Percentiles rank a stretch among this genome's conserved stretches.
phyloP scores from a whole-genome alignment of 2,888 invertebrate species.

The Epistrophella euchroma region DNA sequence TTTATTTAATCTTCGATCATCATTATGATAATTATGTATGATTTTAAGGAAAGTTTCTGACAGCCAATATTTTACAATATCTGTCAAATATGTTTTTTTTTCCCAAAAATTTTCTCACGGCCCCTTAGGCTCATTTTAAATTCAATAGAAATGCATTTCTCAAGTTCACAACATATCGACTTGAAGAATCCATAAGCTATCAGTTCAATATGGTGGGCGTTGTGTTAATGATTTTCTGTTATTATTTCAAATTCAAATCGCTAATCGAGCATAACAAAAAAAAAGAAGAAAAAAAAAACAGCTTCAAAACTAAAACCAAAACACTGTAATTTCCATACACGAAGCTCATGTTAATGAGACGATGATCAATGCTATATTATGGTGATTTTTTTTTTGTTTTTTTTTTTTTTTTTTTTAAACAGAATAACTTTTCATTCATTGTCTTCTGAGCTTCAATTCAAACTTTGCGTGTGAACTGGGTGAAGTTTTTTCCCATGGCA shows the following conservation, averaged over 20 bases:
- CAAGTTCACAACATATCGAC: constrained; percentile 21
- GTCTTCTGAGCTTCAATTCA: background rate
- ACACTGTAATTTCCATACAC: constrained; percentile 36
- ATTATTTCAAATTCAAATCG: constrained; percentile 34
- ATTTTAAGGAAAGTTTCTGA: constrained; percentile 26
- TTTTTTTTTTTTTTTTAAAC: background rate
- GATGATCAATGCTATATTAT: constrained; percentile 42
- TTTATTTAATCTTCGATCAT: constrained; percentile 1
- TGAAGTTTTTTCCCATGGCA: constrained; percentile 64
- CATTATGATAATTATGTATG: background rate
- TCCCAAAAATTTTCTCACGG: constrained; percentile 17
- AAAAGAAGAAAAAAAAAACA: constrained; percentile 18
- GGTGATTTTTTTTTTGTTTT: constrained; percentile 18
- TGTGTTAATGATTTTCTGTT: constrained; percentile 35
- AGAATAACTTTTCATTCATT: constrained; percentile 31
- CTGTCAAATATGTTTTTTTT: background rate
- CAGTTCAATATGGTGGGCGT: constrained; percentile 49
- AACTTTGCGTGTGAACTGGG: constrained; percentile 60
- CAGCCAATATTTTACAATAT: constrained; percentile 9
- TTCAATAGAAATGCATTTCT: constrained; percentile 30
- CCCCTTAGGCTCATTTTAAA: constrained; percentile 1
- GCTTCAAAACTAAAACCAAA: background rate
- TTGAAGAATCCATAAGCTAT: constrained; percentile 10
- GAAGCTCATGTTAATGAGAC: constrained; percentile 51
- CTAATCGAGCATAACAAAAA: constrained; percentile 44